Percentiles rank a stretch among this genome's conserved stretches.
These are phyloP conservation scores for Chaetodon trifasciatus DNA, from an alignment of 2,797 vertebrate genomes.

Conservation along the genomic window DNA sequence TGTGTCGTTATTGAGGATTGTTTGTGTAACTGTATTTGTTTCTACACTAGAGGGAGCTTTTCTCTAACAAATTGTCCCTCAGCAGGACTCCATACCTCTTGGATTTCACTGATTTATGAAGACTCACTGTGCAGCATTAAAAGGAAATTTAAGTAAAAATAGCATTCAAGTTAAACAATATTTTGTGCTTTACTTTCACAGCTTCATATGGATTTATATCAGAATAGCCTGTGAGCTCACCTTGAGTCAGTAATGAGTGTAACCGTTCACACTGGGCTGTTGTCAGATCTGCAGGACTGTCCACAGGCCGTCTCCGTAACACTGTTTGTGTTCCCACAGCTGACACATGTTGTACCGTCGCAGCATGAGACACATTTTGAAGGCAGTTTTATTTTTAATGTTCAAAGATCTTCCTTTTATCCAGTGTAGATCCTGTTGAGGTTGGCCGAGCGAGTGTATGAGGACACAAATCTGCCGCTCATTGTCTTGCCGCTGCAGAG, in stretches of 20 bases:
- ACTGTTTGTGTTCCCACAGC: not conserved
- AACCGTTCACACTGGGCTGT: not conserved
- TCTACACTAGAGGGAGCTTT: slow-evolving; percentile 81
- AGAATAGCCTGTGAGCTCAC: slow-evolving; percentile 12
- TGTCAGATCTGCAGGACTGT: slow-evolving; percentile 16
- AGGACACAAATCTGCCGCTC: slow-evolving; percentile 47
- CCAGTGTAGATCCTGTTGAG: slow-evolving; percentile 30
- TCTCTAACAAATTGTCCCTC: slow-evolving; percentile 46
- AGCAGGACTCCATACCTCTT: not conserved
- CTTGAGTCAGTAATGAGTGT: not conserved
- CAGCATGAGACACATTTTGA: slow-evolving; percentile 38
- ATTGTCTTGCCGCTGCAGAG: slow-evolving; percentile 45
- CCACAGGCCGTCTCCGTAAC: not conserved
- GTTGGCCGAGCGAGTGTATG: slow-evolving; percentile 15
- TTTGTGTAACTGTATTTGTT: not conserved
- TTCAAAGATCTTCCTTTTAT: slow-evolving; percentile 17
- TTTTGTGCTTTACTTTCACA: not conserved
- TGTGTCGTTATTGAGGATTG: not conserved
- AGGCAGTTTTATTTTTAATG: slow-evolving; percentile 31
- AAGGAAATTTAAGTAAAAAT: not conserved
- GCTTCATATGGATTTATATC: slow-evolving; percentile 8
- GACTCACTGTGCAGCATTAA: slow-evolving; percentile 22
- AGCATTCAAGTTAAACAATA: not conserved
- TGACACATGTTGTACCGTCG: slow-evolving; percentile 24
- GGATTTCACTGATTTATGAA: not conserved